Conservation (phyloP, 2,113 vertebrate genomes). For the Pollimyrus isidori region DNA sequence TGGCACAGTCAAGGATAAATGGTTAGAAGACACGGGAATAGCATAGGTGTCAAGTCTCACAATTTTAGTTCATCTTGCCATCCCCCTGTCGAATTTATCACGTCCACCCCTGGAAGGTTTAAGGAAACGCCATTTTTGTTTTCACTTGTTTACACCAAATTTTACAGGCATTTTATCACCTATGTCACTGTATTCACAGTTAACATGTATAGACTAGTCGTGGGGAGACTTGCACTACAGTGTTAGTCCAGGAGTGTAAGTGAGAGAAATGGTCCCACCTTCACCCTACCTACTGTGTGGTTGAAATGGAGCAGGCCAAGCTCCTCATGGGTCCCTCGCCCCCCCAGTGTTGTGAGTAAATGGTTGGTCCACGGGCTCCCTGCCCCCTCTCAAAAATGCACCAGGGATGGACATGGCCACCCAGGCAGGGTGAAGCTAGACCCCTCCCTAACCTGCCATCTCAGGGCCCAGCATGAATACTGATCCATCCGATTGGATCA, state of each 20-base stretch:
- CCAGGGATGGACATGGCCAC: not conserved
- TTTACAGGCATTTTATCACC: not conserved
- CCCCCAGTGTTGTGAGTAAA: not conserved
- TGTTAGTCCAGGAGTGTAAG: not conserved
- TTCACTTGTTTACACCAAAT: not conserved
- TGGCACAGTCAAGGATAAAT: not conserved
- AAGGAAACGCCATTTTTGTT: not conserved
- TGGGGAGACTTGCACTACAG: not conserved
- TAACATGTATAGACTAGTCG: not conserved
- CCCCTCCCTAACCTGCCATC: not conserved
- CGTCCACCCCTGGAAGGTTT: not conserved
- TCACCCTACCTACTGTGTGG: not conserved
- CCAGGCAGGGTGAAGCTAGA: not conserved
- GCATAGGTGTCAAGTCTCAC: not conserved
- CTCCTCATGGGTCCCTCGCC: not conserved
- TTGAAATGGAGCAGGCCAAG: not conserved
- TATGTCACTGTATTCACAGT: not conserved
- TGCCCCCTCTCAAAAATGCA: not conserved
- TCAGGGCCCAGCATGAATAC: not conserved
- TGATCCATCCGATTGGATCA: constrained; percentile 35
- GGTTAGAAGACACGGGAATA: not conserved
- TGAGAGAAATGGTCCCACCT: not conserved
- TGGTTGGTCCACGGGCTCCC: not conserved
- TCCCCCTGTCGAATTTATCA: not conserved
- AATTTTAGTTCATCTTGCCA: not conserved